phyloP scores from a whole-genome alignment of 2,113 vertebrate species.

The Dasyornis broadbenti region DNA sequence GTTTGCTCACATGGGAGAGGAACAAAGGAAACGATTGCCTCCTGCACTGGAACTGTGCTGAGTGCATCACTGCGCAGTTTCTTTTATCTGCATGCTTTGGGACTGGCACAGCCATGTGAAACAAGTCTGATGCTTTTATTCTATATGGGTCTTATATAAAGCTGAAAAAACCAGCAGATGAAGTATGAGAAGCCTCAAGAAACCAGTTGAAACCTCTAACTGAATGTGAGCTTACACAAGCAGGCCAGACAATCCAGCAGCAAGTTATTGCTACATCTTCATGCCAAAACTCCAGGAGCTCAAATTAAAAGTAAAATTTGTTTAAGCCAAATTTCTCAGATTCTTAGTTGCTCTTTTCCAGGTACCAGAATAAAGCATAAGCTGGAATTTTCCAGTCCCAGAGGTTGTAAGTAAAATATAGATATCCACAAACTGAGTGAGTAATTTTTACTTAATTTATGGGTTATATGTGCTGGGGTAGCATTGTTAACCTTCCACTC shows the following conservation, averaged over 20 bases:
- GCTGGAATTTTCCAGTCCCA: not conserved
- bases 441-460: not conserved
- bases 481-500: not conserved
- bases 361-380: not conserved
- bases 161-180: not conserved
- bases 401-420: not conserved
- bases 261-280: not conserved
- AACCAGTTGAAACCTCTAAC: not conserved
- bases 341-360: not conserved
- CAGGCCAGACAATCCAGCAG: not conserved
- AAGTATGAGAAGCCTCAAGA: not conserved
- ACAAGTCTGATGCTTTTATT: not conserved
- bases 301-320: not conserved
- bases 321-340: not conserved
- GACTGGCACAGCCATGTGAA: not conserved
- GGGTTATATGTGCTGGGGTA: not conserved
- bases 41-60: constrained; percentile 23
- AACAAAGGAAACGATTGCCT: constrained; percentile 29
- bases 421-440: not conserved
- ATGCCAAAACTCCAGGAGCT: not conserved
- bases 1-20: constrained; percentile 44
- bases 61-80: not conserved
- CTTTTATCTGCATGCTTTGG: constrained; percentile 41
- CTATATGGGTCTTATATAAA: not conserved
- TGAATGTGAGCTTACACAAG: not conserved